Conservation (phyloP, 2,797 vertebrate species). For the Odontamblyopus lacepedii region DNA sequence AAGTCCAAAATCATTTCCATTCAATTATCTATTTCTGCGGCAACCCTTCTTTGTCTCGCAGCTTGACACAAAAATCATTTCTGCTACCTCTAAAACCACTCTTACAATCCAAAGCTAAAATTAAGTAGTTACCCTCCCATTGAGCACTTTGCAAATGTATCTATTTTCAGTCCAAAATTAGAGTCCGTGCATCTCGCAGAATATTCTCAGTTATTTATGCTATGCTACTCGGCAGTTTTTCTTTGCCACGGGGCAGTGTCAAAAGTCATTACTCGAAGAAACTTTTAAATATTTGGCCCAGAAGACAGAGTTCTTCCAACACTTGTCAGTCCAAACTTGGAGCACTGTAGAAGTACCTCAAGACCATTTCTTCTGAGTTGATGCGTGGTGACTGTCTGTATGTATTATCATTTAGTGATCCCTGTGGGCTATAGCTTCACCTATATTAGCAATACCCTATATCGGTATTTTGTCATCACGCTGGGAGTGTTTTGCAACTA, state of each 20-base stretch:
- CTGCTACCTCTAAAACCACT: background rate
- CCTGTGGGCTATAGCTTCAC: background rate
- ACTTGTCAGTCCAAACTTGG: background rate
- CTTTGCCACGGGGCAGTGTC: conserved; percentile 1
- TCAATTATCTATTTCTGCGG: background rate
- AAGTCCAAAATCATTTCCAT: background rate
- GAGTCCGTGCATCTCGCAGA: background rate
- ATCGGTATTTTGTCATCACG: too few species aligned
- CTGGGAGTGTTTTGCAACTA: too few species aligned
- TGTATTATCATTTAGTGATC: background rate
- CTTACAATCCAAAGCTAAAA: background rate
- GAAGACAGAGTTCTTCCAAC: background rate
- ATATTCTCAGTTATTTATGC: background rate
- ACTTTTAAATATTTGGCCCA: background rate
- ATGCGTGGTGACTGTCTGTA: too few species aligned
- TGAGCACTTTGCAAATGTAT: background rate
- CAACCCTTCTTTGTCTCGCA: background rate
- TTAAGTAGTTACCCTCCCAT: background rate
- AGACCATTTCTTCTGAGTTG: background rate
- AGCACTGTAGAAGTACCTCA: background rate
- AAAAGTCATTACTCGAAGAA: background rate
- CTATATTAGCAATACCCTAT: too few species aligned
- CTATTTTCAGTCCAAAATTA: background rate
- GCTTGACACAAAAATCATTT: background rate
- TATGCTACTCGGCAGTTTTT: background rate